phyloP scores from a whole-genome alignment of 2,888 invertebrate species.

The Belgica antarctica region DNA sequence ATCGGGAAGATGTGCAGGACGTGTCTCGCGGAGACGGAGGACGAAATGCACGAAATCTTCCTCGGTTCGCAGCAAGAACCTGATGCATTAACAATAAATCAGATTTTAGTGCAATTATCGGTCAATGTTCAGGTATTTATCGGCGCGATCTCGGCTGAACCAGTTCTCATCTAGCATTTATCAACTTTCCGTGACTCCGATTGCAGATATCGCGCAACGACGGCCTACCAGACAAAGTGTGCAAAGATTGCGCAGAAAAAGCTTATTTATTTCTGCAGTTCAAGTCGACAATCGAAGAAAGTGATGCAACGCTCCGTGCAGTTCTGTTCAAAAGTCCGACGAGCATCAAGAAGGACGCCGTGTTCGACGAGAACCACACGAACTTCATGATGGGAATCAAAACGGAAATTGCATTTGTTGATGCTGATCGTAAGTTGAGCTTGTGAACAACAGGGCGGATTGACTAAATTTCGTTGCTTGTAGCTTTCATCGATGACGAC shows the following conservation, averaged over 20 bases:
- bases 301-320: conserved; percentile 44
- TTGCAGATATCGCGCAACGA: conserved; percentile 45
- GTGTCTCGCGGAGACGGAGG: conserved; percentile 30
- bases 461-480: too few relatives aligned
- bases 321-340: conserved; percentile 28
- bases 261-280: conserved; percentile 44
- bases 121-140: conserved; percentile 32
- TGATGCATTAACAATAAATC: conserved; percentile 25
- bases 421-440: too few relatives aligned
- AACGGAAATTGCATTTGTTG: conserved; percentile 44
- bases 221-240: conserved; percentile 45
- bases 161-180: neutral
- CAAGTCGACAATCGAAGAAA: conserved; percentile 45
- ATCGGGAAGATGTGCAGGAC: conserved; percentile 37
- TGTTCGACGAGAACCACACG: neutral
- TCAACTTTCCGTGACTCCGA: neutral
- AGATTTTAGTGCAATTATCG: conserved; percentile 31
- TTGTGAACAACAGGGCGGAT: too few relatives aligned
- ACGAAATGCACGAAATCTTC: conserved; percentile 39
- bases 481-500: conserved; percentile 32
- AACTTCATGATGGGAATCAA: conserved; percentile 40
- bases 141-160: neutral
- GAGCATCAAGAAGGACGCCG: conserved; percentile 16
- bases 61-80: neutral
- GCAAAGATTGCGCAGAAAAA: conserved; percentile 45